Evolutionary conservation across 2,888 invertebrate genomes (phyloP).

Genomic region (Cremastinae sp.): DNA sequence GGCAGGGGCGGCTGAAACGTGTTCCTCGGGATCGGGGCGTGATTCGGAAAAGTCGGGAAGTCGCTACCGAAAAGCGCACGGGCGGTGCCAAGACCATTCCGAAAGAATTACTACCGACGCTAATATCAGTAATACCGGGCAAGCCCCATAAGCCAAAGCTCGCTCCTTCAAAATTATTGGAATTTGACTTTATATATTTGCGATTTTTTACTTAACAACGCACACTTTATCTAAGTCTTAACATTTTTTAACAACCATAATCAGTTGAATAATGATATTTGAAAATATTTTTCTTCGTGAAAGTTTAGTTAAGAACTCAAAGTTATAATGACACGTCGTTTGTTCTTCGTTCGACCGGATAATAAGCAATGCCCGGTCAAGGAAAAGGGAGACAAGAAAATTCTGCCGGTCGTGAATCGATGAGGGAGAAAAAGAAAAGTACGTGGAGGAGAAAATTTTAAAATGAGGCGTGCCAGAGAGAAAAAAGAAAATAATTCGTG

Average conservation of each 20-base stretch:
- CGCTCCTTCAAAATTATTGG: constrained; percentile 23
- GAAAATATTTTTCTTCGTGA: too few relatives aligned
- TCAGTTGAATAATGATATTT: too few relatives aligned
- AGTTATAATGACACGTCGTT: too few relatives aligned
- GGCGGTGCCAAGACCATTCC: constrained; percentile 75
- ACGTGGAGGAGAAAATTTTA: too few relatives aligned
- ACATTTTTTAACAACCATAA: too few relatives aligned
- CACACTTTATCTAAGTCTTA: too few relatives aligned
- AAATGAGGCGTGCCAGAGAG: too few relatives aligned
- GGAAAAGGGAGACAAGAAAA: too few relatives aligned
- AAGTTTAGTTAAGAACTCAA: too few relatives aligned
- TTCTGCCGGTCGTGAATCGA: too few relatives aligned
- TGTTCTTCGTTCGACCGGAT: too few relatives aligned
- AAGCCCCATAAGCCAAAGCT: constrained; percentile 66
- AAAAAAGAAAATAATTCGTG: constrained; percentile 24
- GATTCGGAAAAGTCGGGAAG: constrained; percentile 64
- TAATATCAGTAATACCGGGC: constrained; percentile 75
- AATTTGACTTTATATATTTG: constrained; percentile 16
- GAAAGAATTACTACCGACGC: constrained; percentile 74
- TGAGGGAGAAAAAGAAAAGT: not conserved
- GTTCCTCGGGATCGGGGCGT: constrained; percentile 60
- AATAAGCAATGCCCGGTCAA: too few relatives aligned
- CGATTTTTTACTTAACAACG: not conserved
- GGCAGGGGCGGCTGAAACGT: constrained; percentile 62
- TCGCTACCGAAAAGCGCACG: constrained; percentile 63